phyloP scores from a whole-genome alignment of 1,140 invertebrate genomes.

The Drosophila persimilis region DNA sequence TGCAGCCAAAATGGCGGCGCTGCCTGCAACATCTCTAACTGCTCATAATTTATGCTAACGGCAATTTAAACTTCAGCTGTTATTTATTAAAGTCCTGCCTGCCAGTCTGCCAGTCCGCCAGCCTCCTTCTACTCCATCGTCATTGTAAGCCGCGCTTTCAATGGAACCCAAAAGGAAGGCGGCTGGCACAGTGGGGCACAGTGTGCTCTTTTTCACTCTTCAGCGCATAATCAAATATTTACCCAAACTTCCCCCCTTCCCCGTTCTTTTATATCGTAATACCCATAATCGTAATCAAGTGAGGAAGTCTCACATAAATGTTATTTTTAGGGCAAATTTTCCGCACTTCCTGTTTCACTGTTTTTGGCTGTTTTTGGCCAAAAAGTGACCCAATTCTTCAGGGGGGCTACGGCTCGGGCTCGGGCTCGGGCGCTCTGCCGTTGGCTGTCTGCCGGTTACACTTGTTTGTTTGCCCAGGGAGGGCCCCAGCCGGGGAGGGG shows the following conservation, averaged over 20 bases:
- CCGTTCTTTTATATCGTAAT: too few relatives aligned
- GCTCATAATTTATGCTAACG: slow-evolving; percentile 80
- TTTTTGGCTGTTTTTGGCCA: slow-evolving; percentile 45
- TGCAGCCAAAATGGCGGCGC: slow-evolving; percentile 59
- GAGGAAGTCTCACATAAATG: slow-evolving; percentile 37
- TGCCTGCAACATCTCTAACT: slow-evolving; percentile 68
- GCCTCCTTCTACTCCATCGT: neutral
- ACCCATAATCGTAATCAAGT: slow-evolving; percentile 32
- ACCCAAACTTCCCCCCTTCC: too few relatives aligned
- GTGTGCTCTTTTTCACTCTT: neutral
- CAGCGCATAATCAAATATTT: slow-evolving; percentile 25
- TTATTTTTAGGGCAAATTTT: slow-evolving; percentile 47
- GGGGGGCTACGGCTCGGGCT: neutral
- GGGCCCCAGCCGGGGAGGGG: neutral
- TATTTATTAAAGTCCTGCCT: slow-evolving; percentile 66
- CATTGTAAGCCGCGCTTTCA: slow-evolving; percentile 51
- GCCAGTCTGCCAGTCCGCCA: neutral
- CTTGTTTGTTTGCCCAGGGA: slow-evolving; percentile 44
- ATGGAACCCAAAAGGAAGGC: slow-evolving; percentile 10
- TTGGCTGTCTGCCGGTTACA: slow-evolving; percentile 5
- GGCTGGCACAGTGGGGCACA: slow-evolving; percentile 36
- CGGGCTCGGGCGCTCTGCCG: slow-evolving; percentile 5
- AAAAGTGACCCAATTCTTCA: slow-evolving; percentile 77
- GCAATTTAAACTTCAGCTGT: slow-evolving; percentile 78
- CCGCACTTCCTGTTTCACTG: slow-evolving; percentile 44